Base-by-base conservation (phyloP, 2,888 invertebrate species). In the Apantesis nais region DNA sequence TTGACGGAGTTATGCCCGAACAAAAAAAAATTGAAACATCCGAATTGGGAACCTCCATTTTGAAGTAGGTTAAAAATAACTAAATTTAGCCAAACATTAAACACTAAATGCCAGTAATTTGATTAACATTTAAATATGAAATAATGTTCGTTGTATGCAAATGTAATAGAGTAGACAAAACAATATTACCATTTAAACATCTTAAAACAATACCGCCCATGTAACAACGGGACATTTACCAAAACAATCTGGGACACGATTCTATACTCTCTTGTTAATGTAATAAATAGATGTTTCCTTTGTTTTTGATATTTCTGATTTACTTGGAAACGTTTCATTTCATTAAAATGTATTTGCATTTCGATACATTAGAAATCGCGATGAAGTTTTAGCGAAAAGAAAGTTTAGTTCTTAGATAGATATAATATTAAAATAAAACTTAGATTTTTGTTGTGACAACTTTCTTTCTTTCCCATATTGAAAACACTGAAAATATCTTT, bases 51-150 rank as follows among this genome's bases (percentile, higher is more conserved):
- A n/a, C n/a, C n/a, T n/a, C n/a, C n/a, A n/a, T n/a, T n/a, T n/a
- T n/a, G n/a, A n/a, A n/a, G n/a, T n/a, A n/a, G n/a, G n/a, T n/a
- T 66, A 58, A 63, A 67, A 66, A 66, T 41, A 66, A 72, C 64
- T 58, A 68, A 69, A 74, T 77, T 78, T 74, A 67, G 74, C 72
- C 58, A 66, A 77, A 77, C 70, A 80, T 80, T 74, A 75, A 77
- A 70, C 74, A 77, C 69, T 77, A 78, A 81, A 79, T 79, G 63
- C 73, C 74, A 73, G 75, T 78, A 78, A 79, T 79, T 81, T 79
- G 79, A 81, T 79, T 81, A 79, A 79, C 81, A 81, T 81, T 79
- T 81, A 75, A 79, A 81, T 77, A 75, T 78, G 73, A 77, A 81
- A 76, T 81, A 78, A 81, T 81, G 78, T 77, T 60, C 41, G 71